Percentiles rank a stretch among this genome's conserved stretches.
These are phyloP conservation scores for Drosophila jambulina DNA, from an alignment of 1,140 invertebrate genomes.

Conservation along the genomic window DNA sequence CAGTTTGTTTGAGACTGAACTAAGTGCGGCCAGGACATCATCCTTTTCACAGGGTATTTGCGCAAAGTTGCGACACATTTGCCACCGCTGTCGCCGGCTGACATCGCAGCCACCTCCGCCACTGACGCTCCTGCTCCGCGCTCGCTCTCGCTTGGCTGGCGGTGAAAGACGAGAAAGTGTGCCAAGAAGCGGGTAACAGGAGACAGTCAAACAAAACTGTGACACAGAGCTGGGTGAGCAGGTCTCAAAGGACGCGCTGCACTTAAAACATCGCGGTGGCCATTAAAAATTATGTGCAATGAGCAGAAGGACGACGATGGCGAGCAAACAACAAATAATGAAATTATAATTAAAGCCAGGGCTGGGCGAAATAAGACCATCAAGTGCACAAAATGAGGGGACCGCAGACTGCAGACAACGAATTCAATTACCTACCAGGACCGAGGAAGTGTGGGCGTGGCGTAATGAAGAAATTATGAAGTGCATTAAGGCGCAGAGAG, in stretches of 20 bases:
- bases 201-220: slow-evolving; percentile 41
- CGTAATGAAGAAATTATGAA: slow-evolving; percentile 79
- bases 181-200: slow-evolving; percentile 53
- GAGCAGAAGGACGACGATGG: slow-evolving; percentile 27
- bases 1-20: no score
- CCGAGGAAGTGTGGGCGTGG: slow-evolving; percentile 12
- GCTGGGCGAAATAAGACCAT: slow-evolving; percentile 33
- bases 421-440: slow-evolving; percentile 65
- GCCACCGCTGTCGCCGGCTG: slow-evolving; percentile 22
- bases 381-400: slow-evolving; percentile 71
- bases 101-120: slow-evolving; percentile 35
- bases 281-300: slow-evolving; percentile 72
- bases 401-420: slow-evolving; percentile 74
- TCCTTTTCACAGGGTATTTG: slow-evolving; percentile 20
- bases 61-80: slow-evolving; percentile 31
- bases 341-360: slow-evolving; percentile 75
- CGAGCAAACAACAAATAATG: slow-evolving; percentile 70
- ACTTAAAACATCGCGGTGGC: slow-evolving; percentile 67
- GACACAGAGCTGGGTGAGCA: slow-evolving; percentile 20
- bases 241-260: slow-evolving; percentile 51
- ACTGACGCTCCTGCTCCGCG: slow-evolving; percentile 13
- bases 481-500: slow-evolving; percentile 63
- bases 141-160: slow-evolving; percentile 49
- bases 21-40: neutral
- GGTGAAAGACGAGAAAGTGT: slow-evolving; percentile 63